phyloP scores from a whole-genome alignment of 1,140 invertebrate genomes.

The Drosophila nebulosa region DNA sequence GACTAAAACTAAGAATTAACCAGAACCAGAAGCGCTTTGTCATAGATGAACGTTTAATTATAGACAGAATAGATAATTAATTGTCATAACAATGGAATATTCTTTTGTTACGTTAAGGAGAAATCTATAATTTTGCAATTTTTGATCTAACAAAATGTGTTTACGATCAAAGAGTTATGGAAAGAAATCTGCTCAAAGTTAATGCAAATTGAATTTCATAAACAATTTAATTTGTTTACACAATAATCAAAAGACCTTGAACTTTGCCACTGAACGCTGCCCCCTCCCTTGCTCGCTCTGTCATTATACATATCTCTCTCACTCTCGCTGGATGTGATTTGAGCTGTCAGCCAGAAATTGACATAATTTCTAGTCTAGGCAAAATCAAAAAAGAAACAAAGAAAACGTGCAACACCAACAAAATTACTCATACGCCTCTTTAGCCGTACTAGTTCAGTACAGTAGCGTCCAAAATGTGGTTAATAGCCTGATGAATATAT shows the following conservation, averaged over 20 bases:
- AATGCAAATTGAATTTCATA: background rate
- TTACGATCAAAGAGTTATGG: background rate
- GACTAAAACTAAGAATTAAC: background rate
- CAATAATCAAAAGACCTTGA: conserved; percentile 8
- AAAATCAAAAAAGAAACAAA: conserved; percentile 40
- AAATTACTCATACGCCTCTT: conserved; percentile 57
- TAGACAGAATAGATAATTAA: background rate
- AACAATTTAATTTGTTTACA: conserved; percentile 9
- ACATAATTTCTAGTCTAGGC: conserved; percentile 34
- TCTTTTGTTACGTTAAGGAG: background rate
- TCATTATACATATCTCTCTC: background rate
- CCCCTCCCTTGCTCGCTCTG: background rate
- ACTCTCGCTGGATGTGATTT: conserved; percentile 17
- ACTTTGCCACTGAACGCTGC: background rate
- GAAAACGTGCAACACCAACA: conserved; percentile 35
- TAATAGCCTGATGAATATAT: background rate
- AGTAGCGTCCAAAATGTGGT: conserved; percentile 22
- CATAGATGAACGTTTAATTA: background rate
- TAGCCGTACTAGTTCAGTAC: conserved; percentile 7
- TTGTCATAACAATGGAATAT: background rate
- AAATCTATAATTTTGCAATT: background rate
- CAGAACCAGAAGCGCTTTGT: background rate
- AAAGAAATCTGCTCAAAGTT: background rate
- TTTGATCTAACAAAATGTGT: background rate
- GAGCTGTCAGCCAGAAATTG: conserved; percentile 19